A percentile compares a stretch with the other conserved stretches of the same genome.
phyloP scores from a whole-genome alignment of 2,113 vertebrate genomes.

The Malurus alboscapulatus region DNA sequence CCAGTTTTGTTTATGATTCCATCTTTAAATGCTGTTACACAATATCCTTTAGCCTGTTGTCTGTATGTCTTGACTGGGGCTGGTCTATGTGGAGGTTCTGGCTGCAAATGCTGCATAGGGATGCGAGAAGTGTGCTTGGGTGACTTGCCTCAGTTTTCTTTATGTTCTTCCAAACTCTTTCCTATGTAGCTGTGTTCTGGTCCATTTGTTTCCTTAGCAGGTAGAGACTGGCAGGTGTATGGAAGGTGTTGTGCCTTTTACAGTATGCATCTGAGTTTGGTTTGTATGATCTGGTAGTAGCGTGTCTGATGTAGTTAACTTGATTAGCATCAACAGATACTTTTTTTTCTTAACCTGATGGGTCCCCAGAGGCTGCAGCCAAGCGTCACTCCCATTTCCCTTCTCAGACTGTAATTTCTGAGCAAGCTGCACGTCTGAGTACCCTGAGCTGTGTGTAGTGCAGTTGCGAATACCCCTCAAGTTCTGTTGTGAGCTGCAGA shows the following conservation, averaged over 20 bases:
- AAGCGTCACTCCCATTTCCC: background rate
- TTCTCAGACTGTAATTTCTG: background rate
- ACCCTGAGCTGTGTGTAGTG: background rate
- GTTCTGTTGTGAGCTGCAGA: conserved; percentile 1
- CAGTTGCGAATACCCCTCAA: background rate
- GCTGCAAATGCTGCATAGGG: background rate
- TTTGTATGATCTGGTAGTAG: background rate
- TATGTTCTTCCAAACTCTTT: background rate
- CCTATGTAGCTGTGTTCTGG: background rate
- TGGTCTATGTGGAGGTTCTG: background rate
- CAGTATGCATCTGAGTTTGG: background rate
- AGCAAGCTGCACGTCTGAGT: background rate
- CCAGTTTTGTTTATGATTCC: background rate
- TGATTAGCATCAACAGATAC: background rate
- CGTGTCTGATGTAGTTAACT: background rate
- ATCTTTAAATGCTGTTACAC: background rate
- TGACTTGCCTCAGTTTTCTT: background rate
- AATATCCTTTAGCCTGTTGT: background rate
- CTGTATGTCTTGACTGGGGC: background rate
- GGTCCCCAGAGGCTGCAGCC: background rate
- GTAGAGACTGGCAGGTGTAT: background rate
- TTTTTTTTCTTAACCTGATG: background rate
- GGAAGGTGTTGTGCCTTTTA: background rate
- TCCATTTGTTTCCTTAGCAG: background rate
- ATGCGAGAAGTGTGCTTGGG: background rate